A percentile compares a stretch with the other conserved stretches of the same genome.
phyloP scores from a whole-genome alignment of 2,888 invertebrate genomes.

The Xestoiulus laeticollis region DNA sequence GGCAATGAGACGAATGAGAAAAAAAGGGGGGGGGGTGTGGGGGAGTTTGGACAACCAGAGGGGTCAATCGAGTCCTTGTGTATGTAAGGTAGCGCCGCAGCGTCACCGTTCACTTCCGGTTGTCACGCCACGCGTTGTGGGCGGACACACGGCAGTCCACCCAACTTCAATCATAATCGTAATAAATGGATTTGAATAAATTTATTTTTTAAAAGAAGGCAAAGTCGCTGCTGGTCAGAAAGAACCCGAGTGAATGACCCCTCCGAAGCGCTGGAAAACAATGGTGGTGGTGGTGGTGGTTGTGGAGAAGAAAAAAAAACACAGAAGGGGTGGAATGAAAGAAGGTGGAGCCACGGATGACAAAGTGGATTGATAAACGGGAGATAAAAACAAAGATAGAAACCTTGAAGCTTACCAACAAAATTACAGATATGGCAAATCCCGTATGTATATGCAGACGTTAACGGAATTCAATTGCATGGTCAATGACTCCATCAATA shows the following conservation, averaged over 20 bases:
- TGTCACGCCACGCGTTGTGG: neutral
- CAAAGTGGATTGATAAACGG: slow-evolving; percentile 38
- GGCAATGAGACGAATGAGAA: neutral
- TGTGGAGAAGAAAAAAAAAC: neutral
- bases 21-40: neutral
- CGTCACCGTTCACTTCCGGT: slow-evolving; percentile 7
- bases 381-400: slow-evolving; percentile 13
- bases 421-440: neutral
- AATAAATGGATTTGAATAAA: slow-evolving; percentile 43
- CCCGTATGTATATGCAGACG: too few species aligned
- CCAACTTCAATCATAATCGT: slow-evolving; percentile 41
- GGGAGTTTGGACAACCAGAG: neutral
- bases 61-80: neutral
- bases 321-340: slow-evolving; percentile 6
- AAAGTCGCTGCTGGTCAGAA: slow-evolving; percentile 7
- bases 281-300: too few species aligned
- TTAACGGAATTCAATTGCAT: slow-evolving; percentile 6
- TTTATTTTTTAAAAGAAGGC: slow-evolving; percentile 12
- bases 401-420: neutral
- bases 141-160: slow-evolving; percentile 11
- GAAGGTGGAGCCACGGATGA: slow-evolving; percentile 16
- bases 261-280: slow-evolving; percentile 16
- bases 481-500: neutral
- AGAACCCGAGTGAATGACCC: slow-evolving; percentile 39
- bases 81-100: neutral